These are phyloP conservation scores for Craniophora ligustri DNA, from an alignment of 2,888 invertebrate species.

Conservation along the genomic window DNA sequence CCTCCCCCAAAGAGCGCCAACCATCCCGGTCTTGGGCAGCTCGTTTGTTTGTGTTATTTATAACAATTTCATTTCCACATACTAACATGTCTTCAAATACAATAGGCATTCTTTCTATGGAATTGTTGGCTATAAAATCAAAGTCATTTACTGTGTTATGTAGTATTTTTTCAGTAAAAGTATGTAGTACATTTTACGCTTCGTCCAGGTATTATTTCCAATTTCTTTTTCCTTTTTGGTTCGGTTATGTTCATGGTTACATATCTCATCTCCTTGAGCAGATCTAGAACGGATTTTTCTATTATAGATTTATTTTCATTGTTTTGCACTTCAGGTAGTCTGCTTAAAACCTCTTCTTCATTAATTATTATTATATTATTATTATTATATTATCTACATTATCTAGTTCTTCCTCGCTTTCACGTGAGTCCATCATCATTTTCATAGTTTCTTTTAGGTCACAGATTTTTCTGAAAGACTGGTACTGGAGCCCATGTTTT, in stretches of 20 bases:
- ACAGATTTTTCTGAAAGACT: too few relatives aligned
- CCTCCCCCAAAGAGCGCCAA: too few relatives aligned
- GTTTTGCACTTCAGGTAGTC: slow-evolving; percentile 18
- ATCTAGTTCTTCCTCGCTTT: too few relatives aligned
- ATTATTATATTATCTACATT: too few relatives aligned
- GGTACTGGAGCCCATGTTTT: too few relatives aligned
- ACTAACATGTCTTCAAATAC: slow-evolving; percentile 33
- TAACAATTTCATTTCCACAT: slow-evolving; percentile 35
- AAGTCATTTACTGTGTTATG: slow-evolving; percentile 33
- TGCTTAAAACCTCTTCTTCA: slow-evolving; percentile 12
- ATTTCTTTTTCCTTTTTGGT: slow-evolving; percentile 26
- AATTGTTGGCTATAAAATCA: slow-evolving; percentile 32
- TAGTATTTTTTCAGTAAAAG: slow-evolving; percentile 34
- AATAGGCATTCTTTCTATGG: slow-evolving; percentile 33
- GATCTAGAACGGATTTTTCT: slow-evolving; percentile 14
- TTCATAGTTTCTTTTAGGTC: too few relatives aligned
- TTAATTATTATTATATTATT: too few relatives aligned
- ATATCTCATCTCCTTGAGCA: slow-evolving; percentile 26
- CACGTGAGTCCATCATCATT: too few relatives aligned
- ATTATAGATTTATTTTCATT: slow-evolving; percentile 15
- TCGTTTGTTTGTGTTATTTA: slow-evolving; percentile 23
- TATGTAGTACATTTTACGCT: slow-evolving; percentile 29
- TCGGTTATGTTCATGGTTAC: slow-evolving; percentile 25
- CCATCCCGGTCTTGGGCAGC: slow-evolving; percentile 15
- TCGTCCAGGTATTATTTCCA: slow-evolving; percentile 20